These are phyloP conservation scores for Delia radicum DNA, from an alignment of 1,140 invertebrate genomes.

Conservation along the genomic window DNA sequence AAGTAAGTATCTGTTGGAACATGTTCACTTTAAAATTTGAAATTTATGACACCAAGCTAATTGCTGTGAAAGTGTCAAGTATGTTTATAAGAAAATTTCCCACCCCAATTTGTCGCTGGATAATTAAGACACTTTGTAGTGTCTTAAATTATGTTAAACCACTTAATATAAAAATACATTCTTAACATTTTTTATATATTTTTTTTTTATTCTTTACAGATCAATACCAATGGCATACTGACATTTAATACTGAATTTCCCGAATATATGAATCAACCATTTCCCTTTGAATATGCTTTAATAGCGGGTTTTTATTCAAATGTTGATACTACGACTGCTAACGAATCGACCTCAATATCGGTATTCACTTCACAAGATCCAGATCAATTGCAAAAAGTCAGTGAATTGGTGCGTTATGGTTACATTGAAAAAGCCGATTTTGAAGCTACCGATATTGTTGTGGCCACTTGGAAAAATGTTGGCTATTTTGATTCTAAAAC, in stretches of 20 bases:
- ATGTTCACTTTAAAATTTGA: neutral
- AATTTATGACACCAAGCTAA: neutral
- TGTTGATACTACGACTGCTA: slow-evolving; percentile 72
- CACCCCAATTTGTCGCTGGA: neutral
- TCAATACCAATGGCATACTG: slow-evolving; percentile 89
- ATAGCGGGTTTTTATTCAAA: slow-evolving; percentile 91
- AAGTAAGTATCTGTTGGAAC: neutral
- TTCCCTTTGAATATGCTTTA: slow-evolving; percentile 86
- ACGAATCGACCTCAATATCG: slow-evolving; percentile 68
- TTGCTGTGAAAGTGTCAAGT: neutral
- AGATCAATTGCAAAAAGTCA: slow-evolving; percentile 66
- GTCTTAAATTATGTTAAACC: no score
- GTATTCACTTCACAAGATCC: slow-evolving; percentile 74
- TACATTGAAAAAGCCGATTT: slow-evolving; percentile 73
- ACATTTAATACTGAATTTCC: slow-evolving; percentile 86
- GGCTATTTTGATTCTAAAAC: slow-evolving; percentile 58
- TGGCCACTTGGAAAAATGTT: slow-evolving; percentile 74
- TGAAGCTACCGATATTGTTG: slow-evolving; percentile 59
- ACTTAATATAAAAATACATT: neutral
- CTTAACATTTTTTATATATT: neutral
- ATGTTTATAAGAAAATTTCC: neutral
- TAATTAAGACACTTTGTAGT: neutral
- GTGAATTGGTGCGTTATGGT: slow-evolving; percentile 66
- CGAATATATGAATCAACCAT: slow-evolving; percentile 81
- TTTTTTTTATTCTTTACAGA: slow-evolving; percentile 61